Conservation (phyloP, 2,113 vertebrate genomes). For the Pristiophorus japonicus region DNA sequence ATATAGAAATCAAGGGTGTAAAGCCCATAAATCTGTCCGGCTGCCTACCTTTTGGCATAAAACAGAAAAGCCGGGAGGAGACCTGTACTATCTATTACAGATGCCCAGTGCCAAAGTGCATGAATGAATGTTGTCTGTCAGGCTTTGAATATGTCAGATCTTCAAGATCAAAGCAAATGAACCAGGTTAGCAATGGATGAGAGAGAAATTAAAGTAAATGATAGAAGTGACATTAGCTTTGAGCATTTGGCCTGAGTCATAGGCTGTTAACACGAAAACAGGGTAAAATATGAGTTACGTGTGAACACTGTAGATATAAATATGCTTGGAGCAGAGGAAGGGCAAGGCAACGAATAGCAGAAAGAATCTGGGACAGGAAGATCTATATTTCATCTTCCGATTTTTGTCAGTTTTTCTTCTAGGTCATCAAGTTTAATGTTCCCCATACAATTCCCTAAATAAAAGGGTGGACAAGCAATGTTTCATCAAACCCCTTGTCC, state of each 20-base stretch:
- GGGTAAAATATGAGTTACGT: neutral
- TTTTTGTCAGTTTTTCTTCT: neutral
- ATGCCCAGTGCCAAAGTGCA: conserved; percentile 19
- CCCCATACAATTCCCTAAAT: neutral
- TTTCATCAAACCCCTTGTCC: neutral
- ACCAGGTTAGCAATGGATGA: neutral
- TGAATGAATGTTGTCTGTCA: conserved; percentile 31
- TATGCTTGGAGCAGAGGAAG: neutral
- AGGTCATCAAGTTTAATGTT: neutral
- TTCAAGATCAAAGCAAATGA: conserved; percentile 28
- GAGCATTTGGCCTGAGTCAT: neutral
- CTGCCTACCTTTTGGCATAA: conserved; percentile 25
- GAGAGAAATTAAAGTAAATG: conserved; percentile 33
- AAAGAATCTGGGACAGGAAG: neutral
- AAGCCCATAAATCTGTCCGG: conserved; percentile 13
- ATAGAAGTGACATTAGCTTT: conserved; percentile 34
- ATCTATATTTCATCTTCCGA: neutral
- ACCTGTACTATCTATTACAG: conserved; percentile 28
- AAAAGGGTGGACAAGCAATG: too few relatives aligned
- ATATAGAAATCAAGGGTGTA: conserved; percentile 13
- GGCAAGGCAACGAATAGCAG: neutral
- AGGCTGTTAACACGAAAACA: neutral
- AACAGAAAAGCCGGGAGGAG: conserved; percentile 21
- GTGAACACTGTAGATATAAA: neutral
- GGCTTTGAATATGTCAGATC: conserved; percentile 3